Percentiles rank a stretch among this genome's conserved stretches.
Evolutionary conservation across 2,888 invertebrate genomes (phyloP).

Genomic region (Coleophora deauratella): DNA sequence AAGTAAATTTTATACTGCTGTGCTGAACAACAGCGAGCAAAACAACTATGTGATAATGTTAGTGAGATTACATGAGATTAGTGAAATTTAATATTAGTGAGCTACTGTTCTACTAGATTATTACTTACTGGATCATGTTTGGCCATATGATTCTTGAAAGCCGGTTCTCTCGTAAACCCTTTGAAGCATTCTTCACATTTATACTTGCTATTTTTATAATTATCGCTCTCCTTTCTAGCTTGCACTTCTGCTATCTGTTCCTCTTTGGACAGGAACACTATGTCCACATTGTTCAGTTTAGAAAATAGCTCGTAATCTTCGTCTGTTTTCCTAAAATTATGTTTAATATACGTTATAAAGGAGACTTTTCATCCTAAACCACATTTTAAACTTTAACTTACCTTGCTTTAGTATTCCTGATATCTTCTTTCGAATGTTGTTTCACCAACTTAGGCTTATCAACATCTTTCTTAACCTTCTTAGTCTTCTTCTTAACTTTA

Average conservation of each 20-base stretch:
- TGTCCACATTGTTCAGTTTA: conserved; percentile 12
- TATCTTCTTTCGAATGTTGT: conserved; percentile 7
- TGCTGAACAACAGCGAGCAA: too few relatives aligned
- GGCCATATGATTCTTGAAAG: conserved; percentile 11
- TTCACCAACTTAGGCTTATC: conserved; percentile 4
- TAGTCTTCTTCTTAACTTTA: conserved; percentile 4
- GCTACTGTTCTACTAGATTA: too few relatives aligned
- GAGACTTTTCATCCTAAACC: too few relatives aligned
- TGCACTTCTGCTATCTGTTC: conserved; percentile 15
- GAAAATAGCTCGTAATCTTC: conserved; percentile 14
- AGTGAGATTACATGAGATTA: too few relatives aligned
- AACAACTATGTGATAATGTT: too few relatives aligned
- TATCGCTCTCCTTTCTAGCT: conserved; percentile 11
- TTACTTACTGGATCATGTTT: conserved; percentile 16
- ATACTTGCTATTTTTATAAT: conserved; percentile 14
- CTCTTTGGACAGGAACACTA: conserved; percentile 11
- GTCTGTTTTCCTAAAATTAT: conserved; percentile 14
- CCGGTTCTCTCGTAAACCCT: conserved; percentile 13
- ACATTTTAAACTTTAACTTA: too few relatives aligned
- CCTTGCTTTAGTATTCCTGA: conserved; percentile 7
- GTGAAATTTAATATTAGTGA: too few relatives aligned
- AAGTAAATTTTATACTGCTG: too few relatives aligned
- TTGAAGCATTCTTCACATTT: conserved; percentile 15
- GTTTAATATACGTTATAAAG: too few relatives aligned
- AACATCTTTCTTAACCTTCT: conserved; percentile 9